Base-by-base conservation (phyloP, 2,113 vertebrate genomes). In the Todiramphus chloris region DNA sequence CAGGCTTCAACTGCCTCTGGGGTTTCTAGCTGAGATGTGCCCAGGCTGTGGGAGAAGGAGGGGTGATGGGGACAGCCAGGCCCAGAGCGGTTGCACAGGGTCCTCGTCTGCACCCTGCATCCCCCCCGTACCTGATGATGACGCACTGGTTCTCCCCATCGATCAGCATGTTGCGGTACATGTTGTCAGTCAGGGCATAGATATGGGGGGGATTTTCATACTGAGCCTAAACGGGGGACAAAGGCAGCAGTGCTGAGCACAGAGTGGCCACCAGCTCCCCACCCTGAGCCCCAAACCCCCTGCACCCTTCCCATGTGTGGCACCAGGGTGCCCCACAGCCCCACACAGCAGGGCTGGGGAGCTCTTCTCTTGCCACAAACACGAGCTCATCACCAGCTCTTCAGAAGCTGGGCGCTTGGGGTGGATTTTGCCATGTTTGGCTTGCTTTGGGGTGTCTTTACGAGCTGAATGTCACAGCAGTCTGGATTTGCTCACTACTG, bases 121-220 rank as follows among this genome's bases (percentile, higher is more conserved):
- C 15, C 77, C 63, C 25, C 1, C 1, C 23, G 5, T 53, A 53
- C 51, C 98, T 98, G 97, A 98, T 99, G 93, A 99, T 99, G 93
- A 99, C 99, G 17, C 99, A 99, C 83, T 99, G 99, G 95, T 99
- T 99, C 97, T 99, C 99, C 8, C 95, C 97, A 8, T 99, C 99
- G 2, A 99, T 99, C 97, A 99, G 98, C 99, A 99, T 99, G 97
- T 99, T 99, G 70, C 99, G 98, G 97, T 99, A 99, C 99, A 99
- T 99, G 97, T 99, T 99, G 96, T 99, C 99, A 0, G 99, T 98
- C 96, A 99, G 96, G 27, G 99, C 99, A 1, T 99, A 99, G 98
- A 99, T 98, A 48, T 99, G 99, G 0, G 99, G 99, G 1, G 99
- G 99, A 31, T 99, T 99, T 97, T 99, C 99, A 33, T 99, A 99